Percentiles rank a stretch among this genome's conserved stretches.
Evolutionary conservation across 2,888 invertebrate species (phyloP).

Genomic region (Trichacis sp.): DNA sequence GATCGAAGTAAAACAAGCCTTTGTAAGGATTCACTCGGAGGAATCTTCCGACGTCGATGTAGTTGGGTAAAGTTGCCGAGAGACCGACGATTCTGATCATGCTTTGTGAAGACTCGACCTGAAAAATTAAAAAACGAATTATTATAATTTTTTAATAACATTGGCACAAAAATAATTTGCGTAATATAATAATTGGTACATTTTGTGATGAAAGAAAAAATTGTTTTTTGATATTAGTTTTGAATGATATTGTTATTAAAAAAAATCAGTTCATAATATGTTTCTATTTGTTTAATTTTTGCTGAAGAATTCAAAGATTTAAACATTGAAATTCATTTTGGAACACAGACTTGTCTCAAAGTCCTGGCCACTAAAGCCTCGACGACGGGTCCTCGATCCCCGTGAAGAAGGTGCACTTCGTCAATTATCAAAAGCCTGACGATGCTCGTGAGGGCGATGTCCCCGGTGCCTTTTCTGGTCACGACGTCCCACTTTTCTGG

Average conservation of each 20-base stretch:
- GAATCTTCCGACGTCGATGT: conserved; percentile 94
- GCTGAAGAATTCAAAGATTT: too few species aligned
- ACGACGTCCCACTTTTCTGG: conserved; percentile 99
- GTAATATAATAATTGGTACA: too few species aligned
- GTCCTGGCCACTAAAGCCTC: conserved; percentile 97
- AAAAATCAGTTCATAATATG: too few species aligned
- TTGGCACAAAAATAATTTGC: not conserved
- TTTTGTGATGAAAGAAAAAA: not conserved
- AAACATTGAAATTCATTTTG: too few species aligned
- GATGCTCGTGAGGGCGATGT: conserved; percentile 88
- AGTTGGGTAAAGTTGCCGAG: conserved; percentile 98
- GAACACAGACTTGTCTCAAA: conserved; percentile 77
- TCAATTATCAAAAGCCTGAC: conserved; percentile 96
- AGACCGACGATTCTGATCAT: conserved; percentile 98
- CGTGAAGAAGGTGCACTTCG: conserved; percentile 96
- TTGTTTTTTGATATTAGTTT: not conserved
- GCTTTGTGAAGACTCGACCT: conserved; percentile 88
- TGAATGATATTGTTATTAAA: too few species aligned
- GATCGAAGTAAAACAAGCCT: conserved; percentile 95
- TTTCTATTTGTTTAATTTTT: too few species aligned
- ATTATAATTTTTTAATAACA: too few species aligned
- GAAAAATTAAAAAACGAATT: too few species aligned
- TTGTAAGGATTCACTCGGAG: conserved; percentile 91
- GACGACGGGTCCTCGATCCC: conserved; percentile 96
- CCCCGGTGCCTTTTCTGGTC: conserved; percentile 92